A percentile compares a stretch with the other conserved stretches of the same genome.
These are phyloP conservation scores for Eledona agricola DNA, from an alignment of 2,888 invertebrate species.

Conservation along the genomic window DNA sequence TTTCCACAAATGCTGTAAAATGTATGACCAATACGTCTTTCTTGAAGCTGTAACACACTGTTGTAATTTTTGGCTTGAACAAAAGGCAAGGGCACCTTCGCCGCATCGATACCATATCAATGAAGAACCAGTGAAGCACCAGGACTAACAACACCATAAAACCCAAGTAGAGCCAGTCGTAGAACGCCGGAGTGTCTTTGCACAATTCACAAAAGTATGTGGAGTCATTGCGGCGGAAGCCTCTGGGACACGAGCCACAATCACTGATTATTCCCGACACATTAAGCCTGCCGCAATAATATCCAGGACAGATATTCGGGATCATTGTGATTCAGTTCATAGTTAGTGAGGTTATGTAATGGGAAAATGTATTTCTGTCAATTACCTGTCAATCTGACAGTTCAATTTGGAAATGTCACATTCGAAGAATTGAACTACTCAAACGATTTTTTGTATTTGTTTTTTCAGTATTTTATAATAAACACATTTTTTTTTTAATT, in stretches of 20 bases:
- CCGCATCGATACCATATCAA: constrained; percentile 81
- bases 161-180: constrained; percentile 93
- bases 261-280: constrained; percentile 76
- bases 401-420: too few relatives aligned
- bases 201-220: constrained; percentile 85
- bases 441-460: too few relatives aligned
- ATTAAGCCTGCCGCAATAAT: constrained; percentile 81
- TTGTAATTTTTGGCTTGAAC: background rate
- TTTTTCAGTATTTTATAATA: too few relatives aligned
- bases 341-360: constrained; percentile 43
- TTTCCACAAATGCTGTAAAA: constrained; percentile 84
- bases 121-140: constrained; percentile 91
- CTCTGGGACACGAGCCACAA: constrained; percentile 88
- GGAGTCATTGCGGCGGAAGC: constrained; percentile 76
- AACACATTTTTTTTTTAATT: constrained; percentile 4
- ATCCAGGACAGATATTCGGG: constrained; percentile 83
- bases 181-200: constrained; percentile 76
- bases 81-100: constrained; percentile 67
- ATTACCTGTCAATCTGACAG: too few relatives aligned
- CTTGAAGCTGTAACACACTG: constrained; percentile 67
- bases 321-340: constrained; percentile 39
- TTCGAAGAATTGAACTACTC: too few relatives aligned
- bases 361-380: too few relatives aligned
- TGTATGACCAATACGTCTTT: constrained; percentile 81
- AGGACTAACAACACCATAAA: constrained; percentile 92